phyloP scores from a whole-genome alignment of 2,888 invertebrate genomes.

The Polietes domitor region DNA sequence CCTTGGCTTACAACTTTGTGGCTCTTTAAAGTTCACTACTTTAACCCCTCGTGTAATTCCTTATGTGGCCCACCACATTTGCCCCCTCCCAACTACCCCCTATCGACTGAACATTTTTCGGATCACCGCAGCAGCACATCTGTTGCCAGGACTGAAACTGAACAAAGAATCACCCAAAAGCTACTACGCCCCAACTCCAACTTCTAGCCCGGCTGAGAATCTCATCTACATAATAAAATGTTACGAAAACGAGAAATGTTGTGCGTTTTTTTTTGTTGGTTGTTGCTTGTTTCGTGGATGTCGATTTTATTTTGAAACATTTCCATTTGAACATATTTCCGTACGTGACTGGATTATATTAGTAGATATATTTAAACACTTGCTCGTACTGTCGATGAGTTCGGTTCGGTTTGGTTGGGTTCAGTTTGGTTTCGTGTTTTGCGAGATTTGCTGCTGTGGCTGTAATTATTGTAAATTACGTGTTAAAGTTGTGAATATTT shows the following conservation, averaged over 20 bases:
- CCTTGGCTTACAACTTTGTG: too few species aligned
- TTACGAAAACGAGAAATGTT: slow-evolving; percentile 18
- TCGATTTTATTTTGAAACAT: slow-evolving; percentile 28
- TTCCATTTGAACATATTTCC: slow-evolving; percentile 57
- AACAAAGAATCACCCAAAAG: background rate
- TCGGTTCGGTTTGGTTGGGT: too few species aligned
- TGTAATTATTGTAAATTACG: slow-evolving; percentile 55
- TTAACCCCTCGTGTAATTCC: too few species aligned
- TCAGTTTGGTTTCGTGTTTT: background rate
- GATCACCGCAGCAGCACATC: background rate
- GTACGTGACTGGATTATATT: slow-evolving; percentile 56
- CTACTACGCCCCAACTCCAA: too few species aligned
- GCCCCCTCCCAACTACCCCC: background rate
- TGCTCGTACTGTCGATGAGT: background rate
- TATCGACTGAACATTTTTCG: slow-evolving; percentile 10
- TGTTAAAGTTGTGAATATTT: slow-evolving; percentile 49
- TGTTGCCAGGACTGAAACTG: background rate
- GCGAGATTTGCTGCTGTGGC: slow-evolving; percentile 1
- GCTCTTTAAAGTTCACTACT: too few species aligned
- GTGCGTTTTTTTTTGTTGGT: background rate
- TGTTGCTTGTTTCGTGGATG: background rate
- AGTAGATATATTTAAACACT: slow-evolving; percentile 41
- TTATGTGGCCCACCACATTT: background rate
- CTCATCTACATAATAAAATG: slow-evolving; percentile 16
- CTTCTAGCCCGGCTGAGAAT: background rate